Conservation (phyloP, 2,888 invertebrate species). For the Branchipolynoe longqiensis region DNA sequence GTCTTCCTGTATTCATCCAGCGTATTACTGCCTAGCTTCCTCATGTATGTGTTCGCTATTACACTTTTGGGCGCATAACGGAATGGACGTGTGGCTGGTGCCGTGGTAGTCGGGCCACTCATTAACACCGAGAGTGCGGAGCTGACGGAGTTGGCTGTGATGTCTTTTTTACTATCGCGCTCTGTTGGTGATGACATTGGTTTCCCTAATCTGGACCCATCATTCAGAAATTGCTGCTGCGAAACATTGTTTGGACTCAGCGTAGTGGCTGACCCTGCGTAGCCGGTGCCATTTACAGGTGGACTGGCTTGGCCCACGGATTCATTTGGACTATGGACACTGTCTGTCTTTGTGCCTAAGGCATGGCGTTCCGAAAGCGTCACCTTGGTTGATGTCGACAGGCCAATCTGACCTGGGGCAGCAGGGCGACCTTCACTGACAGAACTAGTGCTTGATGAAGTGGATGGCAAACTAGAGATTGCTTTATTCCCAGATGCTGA, state of each 20-base stretch:
- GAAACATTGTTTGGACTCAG: conserved; percentile 7
- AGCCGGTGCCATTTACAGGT: neutral
- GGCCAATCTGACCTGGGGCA: conserved; percentile 41
- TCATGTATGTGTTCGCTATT: conserved; percentile 81
- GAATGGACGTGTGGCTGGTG: conserved; percentile 55
- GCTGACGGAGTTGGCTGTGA: conserved; percentile 58
- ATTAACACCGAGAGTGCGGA: conserved; percentile 64
- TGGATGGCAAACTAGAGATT: neutral
- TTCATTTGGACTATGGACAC: neutral
- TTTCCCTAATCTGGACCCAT: neutral
- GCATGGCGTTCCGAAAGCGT: conserved; percentile 56
- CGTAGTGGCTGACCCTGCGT: neutral
- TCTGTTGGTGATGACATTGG: conserved; percentile 4
- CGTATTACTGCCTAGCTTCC: conserved; percentile 73
- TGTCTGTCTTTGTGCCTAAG: neutral
- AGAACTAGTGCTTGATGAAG: neutral
- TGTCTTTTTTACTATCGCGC: conserved; percentile 35
- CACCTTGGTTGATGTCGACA: conserved; percentile 57
- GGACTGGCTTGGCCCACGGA: neutral
- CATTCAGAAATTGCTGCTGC: neutral
- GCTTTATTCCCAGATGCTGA: conserved; percentile 55
- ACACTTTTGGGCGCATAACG: conserved; percentile 80
- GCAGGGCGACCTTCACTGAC: conserved; percentile 4
- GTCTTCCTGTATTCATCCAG: conserved; percentile 78
- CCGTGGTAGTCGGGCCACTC: conserved; percentile 39